Percentiles rank a stretch among this genome's conserved stretches.
These are phyloP conservation scores for Myanophis thanlyinensis DNA, from an alignment of 2,113 vertebrate genomes.

Conservation along the genomic window DNA sequence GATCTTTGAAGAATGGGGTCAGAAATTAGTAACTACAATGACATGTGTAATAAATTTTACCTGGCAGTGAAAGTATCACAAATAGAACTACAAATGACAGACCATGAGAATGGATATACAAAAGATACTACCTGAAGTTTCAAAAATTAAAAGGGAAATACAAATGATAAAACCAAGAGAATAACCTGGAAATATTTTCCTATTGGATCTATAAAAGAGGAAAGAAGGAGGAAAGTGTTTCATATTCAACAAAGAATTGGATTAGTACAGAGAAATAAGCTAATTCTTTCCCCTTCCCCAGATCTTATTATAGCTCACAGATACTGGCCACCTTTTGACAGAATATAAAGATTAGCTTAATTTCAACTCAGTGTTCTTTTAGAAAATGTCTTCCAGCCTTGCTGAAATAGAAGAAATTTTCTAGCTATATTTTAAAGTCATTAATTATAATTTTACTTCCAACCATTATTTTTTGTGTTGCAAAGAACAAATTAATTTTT, in stretches of 20 bases:
- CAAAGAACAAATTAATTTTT: constrained; percentile 14
- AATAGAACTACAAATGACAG: neutral
- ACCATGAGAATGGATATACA: neutral
- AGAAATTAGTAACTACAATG: neutral
- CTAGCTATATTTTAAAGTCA: neutral
- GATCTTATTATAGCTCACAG: neutral
- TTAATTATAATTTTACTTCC: constrained; percentile 16
- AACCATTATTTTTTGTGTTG: constrained; percentile 19
- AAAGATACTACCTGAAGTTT: neutral
- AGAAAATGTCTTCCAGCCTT: neutral
- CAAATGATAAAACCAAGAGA: neutral
- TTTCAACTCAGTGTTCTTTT: constrained; percentile 18
- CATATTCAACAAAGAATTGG: neutral
- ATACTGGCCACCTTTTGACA: constrained; percentile 12
- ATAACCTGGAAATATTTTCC: neutral
- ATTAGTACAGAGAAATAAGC: neutral
- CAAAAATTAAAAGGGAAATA: neutral
- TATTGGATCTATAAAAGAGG: neutral
- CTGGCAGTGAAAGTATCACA: neutral
- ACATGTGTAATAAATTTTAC: neutral
- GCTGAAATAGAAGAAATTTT: constrained; percentile 13
- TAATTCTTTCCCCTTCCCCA: neutral
- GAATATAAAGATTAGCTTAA: neutral
- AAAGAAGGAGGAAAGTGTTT: neutral
- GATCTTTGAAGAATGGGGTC: neutral